Percentiles rank a stretch among this genome's conserved stretches.
phyloP scores from a whole-genome alignment of 2,888 invertebrate genomes.

The Theretra japonica region DNA sequence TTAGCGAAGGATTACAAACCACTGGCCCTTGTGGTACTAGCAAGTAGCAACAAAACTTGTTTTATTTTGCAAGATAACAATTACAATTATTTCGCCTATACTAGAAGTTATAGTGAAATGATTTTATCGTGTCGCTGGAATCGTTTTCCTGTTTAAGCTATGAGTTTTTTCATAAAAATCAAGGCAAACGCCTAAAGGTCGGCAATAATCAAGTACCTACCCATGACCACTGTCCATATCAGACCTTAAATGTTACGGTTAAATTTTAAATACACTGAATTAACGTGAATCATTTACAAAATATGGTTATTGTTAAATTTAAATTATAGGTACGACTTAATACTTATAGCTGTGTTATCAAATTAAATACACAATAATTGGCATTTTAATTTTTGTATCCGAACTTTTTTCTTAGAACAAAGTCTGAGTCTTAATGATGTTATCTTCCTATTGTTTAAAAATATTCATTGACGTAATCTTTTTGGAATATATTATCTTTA shows the following conservation, averaged over 20 bases:
- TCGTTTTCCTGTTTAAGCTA: not conserved
- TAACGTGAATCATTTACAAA: not conserved
- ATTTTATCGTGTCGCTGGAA: not conserved
- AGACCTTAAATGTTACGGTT: not conserved
- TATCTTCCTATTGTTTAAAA: not conserved
- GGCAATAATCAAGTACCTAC: not conserved
- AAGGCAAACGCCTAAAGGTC: conserved; percentile 12
- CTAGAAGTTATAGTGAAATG: not conserved
- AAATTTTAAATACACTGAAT: not conserved
- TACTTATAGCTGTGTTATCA: no score
- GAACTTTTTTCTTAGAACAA: no score
- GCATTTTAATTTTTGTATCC: no score
- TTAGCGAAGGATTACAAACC: no score
- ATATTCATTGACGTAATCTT: not conserved
- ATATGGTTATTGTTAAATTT: not conserved
- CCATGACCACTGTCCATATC: conserved; percentile 3
- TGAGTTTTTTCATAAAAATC: not conserved
- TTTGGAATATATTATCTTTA: not conserved
- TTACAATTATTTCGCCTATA: no score
- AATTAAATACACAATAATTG: no score
- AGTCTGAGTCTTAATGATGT: no score
- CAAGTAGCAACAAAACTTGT: no score
- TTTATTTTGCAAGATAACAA: no score
- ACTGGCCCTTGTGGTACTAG: no score
- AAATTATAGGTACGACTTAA: not conserved